Percentiles rank a stretch among this genome's conserved stretches.
Evolutionary conservation across 92 coral and sea anemone species (phyloP).

Genomic region (Ricordea florida): DNA sequence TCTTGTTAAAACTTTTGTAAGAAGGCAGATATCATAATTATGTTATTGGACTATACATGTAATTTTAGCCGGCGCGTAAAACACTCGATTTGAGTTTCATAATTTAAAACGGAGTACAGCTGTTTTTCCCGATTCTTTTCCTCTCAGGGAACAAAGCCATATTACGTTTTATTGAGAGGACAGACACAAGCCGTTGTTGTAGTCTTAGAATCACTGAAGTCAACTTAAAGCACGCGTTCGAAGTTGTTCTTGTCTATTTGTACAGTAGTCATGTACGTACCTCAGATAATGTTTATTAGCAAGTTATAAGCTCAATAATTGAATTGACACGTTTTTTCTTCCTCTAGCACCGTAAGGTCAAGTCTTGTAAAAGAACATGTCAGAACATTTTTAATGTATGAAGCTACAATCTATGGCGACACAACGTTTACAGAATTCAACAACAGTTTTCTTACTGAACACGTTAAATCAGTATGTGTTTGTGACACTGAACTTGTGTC

Average conservation of each 20-base stretch:
- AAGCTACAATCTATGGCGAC: constrained; percentile 77
- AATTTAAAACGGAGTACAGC: too few relatives aligned
- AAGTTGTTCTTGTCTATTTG: not conserved
- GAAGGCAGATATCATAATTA: too few relatives aligned
- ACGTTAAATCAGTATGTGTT: constrained; percentile 80
- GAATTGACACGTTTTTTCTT: not conserved
- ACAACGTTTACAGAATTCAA: constrained; percentile 83
- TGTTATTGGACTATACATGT: too few relatives aligned
- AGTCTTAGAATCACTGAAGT: too few relatives aligned
- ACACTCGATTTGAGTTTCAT: too few relatives aligned
- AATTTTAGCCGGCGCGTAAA: too few relatives aligned
- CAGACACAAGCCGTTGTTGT: not conserved
- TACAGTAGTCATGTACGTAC: not conserved
- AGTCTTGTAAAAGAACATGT: constrained; percentile 73
- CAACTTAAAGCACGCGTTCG: too few relatives aligned
- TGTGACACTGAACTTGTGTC: constrained; percentile 86
- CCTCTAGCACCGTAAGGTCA: constrained; percentile 77
- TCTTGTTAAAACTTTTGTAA: not conserved
- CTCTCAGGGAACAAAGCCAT: too few relatives aligned
- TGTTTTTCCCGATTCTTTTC: too few relatives aligned
- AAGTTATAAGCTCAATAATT: not conserved
- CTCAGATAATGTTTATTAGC: not conserved
- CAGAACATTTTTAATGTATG: constrained; percentile 73
- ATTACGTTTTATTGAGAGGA: not conserved
- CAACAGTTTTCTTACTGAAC: constrained; percentile 74